Base-by-base conservation (phyloP, 2,113 vertebrate genomes). In the Notarius lentiginosus region DNA sequence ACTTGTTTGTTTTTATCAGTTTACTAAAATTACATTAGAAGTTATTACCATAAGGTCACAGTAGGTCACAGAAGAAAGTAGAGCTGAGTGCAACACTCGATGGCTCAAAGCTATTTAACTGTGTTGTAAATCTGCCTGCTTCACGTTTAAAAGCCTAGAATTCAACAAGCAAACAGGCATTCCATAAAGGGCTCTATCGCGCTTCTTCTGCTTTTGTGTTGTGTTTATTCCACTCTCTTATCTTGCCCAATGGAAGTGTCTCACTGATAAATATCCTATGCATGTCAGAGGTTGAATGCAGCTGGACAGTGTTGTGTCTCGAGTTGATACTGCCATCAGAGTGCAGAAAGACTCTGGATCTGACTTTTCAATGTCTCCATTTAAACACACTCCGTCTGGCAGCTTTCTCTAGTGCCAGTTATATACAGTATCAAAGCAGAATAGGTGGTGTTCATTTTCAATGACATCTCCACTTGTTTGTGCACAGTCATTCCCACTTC, bases 311-410 rank as follows among this genome's bases (percentile, higher is more conserved):
- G 34, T 27, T 83, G 70, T 84, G 58, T 82, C 56, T 82, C 47
- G 66, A 76, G 34, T 86, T 66, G 90, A 83, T 85, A 82, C 82
- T 63, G 73, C 83, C 82, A 24, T 89, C 49, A 82, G 15, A 85
- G 7, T 75, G 1, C 24, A 68, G 82, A 56, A 83, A 22, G 58
- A 80, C n/a, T 41, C 41, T 22, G n/a, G 58, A 56, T 34, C 81
- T 49, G 24, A 72, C 49, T 72, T 47, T 85, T 82, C 68, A 61
- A 9, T 55, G 70, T 56, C 55, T 83, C 79, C 53, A 61, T 87
- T 82, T 80, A 79, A 82, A 87, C 87, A n/a, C 68, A 72, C 76
- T 84, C 84, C 63, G 24, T 82, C 84, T 88, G 84, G 61, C 70
- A 84, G 77, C 41, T 76, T 66, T 85, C 66, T 85, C 88, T 68